These are phyloP conservation scores for Poecilobothrus nobilitatus DNA, from an alignment of 2,888 invertebrate genomes.

Conservation along the genomic window DNA sequence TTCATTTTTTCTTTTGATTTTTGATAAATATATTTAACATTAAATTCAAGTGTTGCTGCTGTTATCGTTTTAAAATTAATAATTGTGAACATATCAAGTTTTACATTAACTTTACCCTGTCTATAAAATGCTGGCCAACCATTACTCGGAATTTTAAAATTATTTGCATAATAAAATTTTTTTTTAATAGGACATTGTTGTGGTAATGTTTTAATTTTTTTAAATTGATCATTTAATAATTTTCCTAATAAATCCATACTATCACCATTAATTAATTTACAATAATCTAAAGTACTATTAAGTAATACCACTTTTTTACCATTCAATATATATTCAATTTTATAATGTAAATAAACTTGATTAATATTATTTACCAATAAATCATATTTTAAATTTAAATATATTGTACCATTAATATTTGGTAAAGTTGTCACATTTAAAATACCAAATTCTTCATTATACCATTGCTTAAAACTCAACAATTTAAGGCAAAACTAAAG, in stretches of 20 bases:
- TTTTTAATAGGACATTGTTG: background rate
- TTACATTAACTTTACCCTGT: background rate
- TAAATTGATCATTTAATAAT: background rate
- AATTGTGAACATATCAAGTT: background rate
- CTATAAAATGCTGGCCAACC: background rate
- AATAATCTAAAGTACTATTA: background rate
- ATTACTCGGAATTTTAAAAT: background rate
- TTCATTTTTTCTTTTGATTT: background rate
- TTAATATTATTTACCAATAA: background rate
- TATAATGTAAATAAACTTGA: background rate
- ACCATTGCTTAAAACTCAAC: background rate
- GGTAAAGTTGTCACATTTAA: background rate
- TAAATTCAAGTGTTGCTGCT: background rate
- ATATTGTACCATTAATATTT: background rate
- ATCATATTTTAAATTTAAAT: background rate
- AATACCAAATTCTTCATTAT: background rate
- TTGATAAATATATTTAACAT: background rate
- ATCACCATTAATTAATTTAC: background rate
- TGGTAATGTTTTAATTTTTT: background rate
- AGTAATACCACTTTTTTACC: background rate
- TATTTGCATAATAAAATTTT: background rate
- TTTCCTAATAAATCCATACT: background rate
- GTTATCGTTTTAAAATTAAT: background rate
- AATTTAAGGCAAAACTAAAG: background rate
- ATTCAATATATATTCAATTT: background rate